Conservation (phyloP, 2,113 vertebrate genomes). For the Ctenodactylus gundi region DNA sequence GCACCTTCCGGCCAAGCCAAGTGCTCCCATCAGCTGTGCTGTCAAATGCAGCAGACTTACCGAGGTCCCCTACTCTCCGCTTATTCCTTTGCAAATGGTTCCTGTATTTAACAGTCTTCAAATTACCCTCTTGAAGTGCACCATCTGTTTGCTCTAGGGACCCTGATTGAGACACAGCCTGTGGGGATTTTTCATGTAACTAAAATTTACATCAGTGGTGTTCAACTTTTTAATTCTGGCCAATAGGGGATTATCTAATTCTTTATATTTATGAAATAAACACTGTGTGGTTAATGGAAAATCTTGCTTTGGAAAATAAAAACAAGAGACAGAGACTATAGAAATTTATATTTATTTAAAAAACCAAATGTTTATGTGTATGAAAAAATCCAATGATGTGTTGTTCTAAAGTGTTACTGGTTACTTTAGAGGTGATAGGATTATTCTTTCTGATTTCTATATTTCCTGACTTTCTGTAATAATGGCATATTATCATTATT, state of each 20-base stretch:
- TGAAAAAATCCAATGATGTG: background rate
- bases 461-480: constrained; percentile 21
- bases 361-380: background rate
- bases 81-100: background rate
- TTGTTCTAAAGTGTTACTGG: background rate
- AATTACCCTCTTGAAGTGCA: constrained; percentile 40
- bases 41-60: background rate
- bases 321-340: background rate
- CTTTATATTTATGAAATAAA: constrained; percentile 19
- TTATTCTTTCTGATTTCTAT: background rate
- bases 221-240: constrained; percentile 5
- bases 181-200: constrained; percentile 30
- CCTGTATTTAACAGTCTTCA: constrained; percentile 46
- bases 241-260: constrained; percentile 30
- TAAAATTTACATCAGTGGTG: constrained; percentile 54
- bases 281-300: background rate
- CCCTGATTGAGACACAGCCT: background rate
- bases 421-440: background rate
- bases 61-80: background rate
- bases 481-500: background rate
- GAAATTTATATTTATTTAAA: background rate
- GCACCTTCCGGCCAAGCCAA: background rate
- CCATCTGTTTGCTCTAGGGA: constrained; percentile 60
- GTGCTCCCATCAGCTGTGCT: background rate
- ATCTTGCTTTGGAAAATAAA: constrained; percentile 20